These are phyloP conservation scores for Illadopsis cleaveri DNA, from an alignment of 2,113 vertebrate genomes.

Conservation along the genomic window DNA sequence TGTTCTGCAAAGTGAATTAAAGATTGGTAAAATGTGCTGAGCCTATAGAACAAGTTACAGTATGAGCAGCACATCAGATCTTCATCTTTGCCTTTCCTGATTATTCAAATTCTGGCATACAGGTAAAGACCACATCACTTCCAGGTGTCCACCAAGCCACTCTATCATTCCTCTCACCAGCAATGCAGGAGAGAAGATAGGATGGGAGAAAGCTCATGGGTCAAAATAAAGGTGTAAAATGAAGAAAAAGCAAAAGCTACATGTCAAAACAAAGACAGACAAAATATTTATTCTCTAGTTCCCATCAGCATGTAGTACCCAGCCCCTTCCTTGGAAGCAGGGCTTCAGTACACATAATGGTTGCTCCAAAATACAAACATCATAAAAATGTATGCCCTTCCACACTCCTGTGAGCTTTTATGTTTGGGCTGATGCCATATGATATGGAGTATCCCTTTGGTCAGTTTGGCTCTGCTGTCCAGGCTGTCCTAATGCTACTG, in stretches of 20 bases:
- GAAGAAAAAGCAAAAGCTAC: not conserved
- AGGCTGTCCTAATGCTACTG: not conserved
- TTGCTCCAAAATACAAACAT: not conserved
- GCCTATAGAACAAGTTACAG: not conserved
- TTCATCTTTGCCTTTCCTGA: not conserved
- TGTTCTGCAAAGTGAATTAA: not conserved
- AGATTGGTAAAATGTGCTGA: not conserved
- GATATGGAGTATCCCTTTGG: not conserved
- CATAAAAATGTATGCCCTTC: not conserved
- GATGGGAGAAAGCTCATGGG: not conserved
- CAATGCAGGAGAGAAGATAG: not conserved
- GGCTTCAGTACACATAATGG: rapidly evolving
- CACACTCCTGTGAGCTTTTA: not conserved
- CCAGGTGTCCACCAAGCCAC: not conserved
- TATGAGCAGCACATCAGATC: not conserved
- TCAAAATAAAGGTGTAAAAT: not conserved
- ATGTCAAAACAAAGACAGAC: not conserved
- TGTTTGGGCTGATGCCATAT: not conserved
- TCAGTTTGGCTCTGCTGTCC: not conserved
- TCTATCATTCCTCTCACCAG: not conserved
- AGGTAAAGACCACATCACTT: not conserved
- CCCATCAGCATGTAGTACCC: not conserved
- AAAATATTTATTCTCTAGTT: not conserved
- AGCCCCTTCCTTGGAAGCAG: not conserved
- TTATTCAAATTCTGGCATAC: not conserved